Conservation (phyloP, 2,113 vertebrate genomes). For the Phrynosoma blainvillii region DNA sequence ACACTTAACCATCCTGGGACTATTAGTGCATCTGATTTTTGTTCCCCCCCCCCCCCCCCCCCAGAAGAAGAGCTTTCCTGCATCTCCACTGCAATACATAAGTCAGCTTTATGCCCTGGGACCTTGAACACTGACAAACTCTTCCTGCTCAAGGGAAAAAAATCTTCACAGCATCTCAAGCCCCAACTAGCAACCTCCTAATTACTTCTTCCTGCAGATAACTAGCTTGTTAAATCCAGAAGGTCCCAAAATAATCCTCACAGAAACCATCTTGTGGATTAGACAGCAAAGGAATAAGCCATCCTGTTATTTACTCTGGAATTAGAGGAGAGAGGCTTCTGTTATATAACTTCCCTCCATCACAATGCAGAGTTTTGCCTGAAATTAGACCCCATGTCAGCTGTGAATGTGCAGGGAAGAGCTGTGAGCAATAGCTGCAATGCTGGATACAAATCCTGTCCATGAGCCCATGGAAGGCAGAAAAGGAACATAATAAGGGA, state of each 20-base stretch:
- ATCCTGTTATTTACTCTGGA: slow-evolving; percentile 39
- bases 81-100: not conserved
- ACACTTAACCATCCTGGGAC: not conserved
- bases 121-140: slow-evolving; percentile 65
- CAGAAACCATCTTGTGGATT: slow-evolving; percentile 62
- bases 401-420: not conserved
- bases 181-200: slow-evolving; percentile 72
- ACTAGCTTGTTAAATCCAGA: slow-evolving; percentile 72
- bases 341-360: not conserved
- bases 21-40: slow-evolving; percentile 8
- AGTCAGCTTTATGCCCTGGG: slow-evolving; percentile 13
- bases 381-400: not conserved
- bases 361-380: not conserved
- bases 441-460: not conserved
- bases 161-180: slow-evolving; percentile 68
- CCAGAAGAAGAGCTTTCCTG: slow-evolving; percentile 6
- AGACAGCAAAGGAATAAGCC: slow-evolving; percentile 45
- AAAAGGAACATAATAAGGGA: not conserved
- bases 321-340: not conserved
- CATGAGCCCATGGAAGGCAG: not conserved
- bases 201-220: slow-evolving; percentile 75
- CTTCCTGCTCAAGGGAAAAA: slow-evolving; percentile 65
- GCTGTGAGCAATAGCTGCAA: not conserved
- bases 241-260: slow-evolving; percentile 73
- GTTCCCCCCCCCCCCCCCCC: not conserved